Percentiles rank a stretch among this genome's conserved stretches.
phyloP scores from a whole-genome alignment of 2,888 invertebrate species.

The Calliopum simillimum region DNA sequence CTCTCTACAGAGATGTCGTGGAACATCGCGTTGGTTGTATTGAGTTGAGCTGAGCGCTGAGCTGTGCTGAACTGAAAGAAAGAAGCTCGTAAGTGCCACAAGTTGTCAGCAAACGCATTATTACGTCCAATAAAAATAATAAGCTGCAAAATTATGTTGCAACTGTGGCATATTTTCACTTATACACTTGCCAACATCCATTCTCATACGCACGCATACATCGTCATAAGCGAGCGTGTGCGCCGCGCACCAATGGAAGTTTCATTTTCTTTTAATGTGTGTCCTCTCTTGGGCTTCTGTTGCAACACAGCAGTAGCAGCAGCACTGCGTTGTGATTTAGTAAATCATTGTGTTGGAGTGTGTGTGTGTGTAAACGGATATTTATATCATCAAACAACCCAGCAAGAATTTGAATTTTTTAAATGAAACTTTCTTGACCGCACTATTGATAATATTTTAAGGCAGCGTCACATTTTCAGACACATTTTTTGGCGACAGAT shows the following conservation, averaged over 20 bases:
- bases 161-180: constrained; percentile 52
- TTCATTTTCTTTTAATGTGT: background rate
- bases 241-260: constrained; percentile 7
- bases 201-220: background rate
- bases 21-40: background rate
- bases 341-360: background rate
- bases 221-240: constrained; percentile 2
- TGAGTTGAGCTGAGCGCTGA: background rate
- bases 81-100: constrained; percentile 9
- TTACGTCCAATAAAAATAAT: constrained; percentile 47
- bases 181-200: background rate
- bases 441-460: too few relatives aligned
- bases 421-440: too few relatives aligned
- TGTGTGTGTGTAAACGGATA: background rate
- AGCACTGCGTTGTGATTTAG: too few relatives aligned
- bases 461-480: too few relatives aligned
- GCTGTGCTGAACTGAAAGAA: background rate
- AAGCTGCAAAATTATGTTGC: constrained; percentile 59
- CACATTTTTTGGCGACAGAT: too few relatives aligned
- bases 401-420: too few relatives aligned
- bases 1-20: background rate
- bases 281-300: background rate
- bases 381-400: background rate
- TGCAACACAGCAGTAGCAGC: background rate
- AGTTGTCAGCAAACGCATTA: constrained; percentile 30